phyloP scores from a whole-genome alignment of 2,888 invertebrate genomes.

The Parnassius smintheus region DNA sequence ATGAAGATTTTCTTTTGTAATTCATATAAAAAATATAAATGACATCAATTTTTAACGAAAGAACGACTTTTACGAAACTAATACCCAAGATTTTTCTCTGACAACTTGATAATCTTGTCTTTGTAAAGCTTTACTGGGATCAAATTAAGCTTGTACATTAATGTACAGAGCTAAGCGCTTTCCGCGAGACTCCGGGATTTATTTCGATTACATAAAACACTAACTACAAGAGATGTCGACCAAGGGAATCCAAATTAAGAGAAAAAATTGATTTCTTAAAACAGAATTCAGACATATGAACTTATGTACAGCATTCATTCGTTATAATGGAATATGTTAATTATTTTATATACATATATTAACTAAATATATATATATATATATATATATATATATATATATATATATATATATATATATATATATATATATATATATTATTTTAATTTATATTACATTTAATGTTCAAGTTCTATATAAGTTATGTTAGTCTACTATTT shows the following conservation, averaged over 20 bases:
- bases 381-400: too few species aligned
- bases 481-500: too few species aligned
- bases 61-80: slow-evolving; percentile 3
- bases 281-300: neutral
- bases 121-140: slow-evolving; percentile 14
- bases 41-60: neutral
- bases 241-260: neutral
- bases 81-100: slow-evolving; percentile 6
- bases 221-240: slow-evolving; percentile 9
- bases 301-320: neutral
- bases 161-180: slow-evolving; percentile 15
- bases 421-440: too few species aligned
- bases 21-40: too few species aligned
- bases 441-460: too few species aligned
- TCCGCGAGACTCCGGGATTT: slow-evolving; percentile 15
- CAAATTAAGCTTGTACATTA: slow-evolving; percentile 17
- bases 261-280: neutral
- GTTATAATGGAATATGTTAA: neutral
- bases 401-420: too few species aligned
- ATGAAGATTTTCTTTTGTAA: too few species aligned
- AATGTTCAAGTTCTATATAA: too few species aligned
- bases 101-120: slow-evolving; percentile 17
- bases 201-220: slow-evolving; percentile 16
- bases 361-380: too few species aligned
- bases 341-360: neutral